These are phyloP conservation scores for Columba guinea DNA, from an alignment of 2,797 vertebrate genomes.

Conservation along the genomic window DNA sequence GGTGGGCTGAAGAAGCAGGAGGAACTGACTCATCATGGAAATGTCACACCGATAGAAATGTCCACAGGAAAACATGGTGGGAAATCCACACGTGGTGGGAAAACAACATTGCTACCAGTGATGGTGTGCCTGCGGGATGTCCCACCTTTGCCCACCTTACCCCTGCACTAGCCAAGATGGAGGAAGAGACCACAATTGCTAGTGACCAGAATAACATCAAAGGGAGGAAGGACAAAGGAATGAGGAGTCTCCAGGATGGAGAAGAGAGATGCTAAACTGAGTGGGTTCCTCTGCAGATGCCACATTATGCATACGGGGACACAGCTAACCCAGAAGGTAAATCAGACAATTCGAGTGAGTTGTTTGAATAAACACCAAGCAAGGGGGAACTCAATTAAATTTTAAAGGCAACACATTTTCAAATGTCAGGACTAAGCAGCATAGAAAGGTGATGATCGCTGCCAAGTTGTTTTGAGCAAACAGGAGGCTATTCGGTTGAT, in stretches of 20 bases:
- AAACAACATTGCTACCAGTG: neutral
- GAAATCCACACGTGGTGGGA: neutral
- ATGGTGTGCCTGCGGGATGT: neutral
- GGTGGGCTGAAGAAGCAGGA: neutral
- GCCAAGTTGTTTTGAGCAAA: neutral
- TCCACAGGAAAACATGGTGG: neutral
- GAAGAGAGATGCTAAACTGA: neutral
- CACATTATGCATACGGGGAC: neutral
- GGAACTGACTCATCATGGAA: neutral
- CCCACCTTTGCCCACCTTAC: neutral
- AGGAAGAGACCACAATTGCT: neutral
- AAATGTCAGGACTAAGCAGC: neutral
- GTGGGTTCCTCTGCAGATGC: neutral
- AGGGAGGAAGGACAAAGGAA: neutral
- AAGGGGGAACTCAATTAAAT: conserved; percentile 15
- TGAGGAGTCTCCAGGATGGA: neutral
- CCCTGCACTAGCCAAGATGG: fast-evolving
- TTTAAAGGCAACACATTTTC: conserved; percentile 12
- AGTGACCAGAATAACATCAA: neutral
- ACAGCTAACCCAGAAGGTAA: neutral
- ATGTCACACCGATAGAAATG: neutral
- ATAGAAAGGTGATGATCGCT: neutral
- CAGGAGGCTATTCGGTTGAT: neutral
- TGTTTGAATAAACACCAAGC: neutral
- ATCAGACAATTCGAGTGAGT: neutral